Evolutionary conservation across 2,888 invertebrate species (phyloP), one percentile per base, ranked within the genome.

Genomic region (Rosalia funebris): DNA sequence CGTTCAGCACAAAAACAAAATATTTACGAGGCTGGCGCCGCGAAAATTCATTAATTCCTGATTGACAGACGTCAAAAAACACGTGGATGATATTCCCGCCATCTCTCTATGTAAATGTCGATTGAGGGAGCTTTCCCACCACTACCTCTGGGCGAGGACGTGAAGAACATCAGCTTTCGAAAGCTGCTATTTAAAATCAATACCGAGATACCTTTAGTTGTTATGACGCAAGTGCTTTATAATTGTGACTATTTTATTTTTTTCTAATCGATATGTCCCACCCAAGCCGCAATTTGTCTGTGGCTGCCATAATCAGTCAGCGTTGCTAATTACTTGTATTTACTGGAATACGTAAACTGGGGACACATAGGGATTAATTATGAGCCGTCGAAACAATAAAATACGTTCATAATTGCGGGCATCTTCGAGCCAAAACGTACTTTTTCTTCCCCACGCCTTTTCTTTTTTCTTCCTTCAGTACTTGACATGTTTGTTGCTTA

Each of bases 31-130:
- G 15, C 25, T 16, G 20, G 25, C 7, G 20, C 53, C 17, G 20
- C 10, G 45, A 44, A 41, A 39, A 9, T 45, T 58, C 60, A 52
- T 61, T 66, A 57, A 45, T 66, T 64, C 63, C 20, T 74, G 73
- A 76, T 75, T 77, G 77, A 75, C 75, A 75, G 65, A 69, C 74
- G 76, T 77, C 76, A 77, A 77, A 76, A 70, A 66, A 65, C 77
- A 78, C 74, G 77, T 79, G 77, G 65, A 68, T 57, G 63, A 57
- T 68, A 63, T 78, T 78, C 77, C 75, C 78, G 78, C 79, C 78
- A 78, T 77, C 66, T 67, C 71, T 60, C 59, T 68, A 60, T 66
- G 62, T 56, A 55, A 62, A 60, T 61, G 65, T 61, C 65, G 69
- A 69, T 67, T 57, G 63, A 60, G 60, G 56, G 61, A 60, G 62